A percentile compares a stretch with the other conserved stretches of the same genome.
phyloP scores from a whole-genome alignment of 2,113 vertebrate genomes.

The Candoia aspera region DNA sequence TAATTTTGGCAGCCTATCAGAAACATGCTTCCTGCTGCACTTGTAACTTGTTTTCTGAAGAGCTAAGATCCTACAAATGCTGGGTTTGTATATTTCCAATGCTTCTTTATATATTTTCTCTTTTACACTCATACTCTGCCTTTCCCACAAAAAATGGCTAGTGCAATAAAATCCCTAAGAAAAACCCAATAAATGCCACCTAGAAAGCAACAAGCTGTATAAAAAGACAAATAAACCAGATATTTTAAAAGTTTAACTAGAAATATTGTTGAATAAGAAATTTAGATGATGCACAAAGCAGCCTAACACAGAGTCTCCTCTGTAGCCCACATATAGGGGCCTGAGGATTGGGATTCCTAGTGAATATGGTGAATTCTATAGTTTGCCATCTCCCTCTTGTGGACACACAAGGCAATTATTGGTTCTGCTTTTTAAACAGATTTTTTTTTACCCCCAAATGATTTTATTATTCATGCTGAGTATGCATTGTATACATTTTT shows the following conservation, averaged over 20 bases:
- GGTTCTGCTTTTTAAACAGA: neutral
- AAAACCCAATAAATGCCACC: neutral
- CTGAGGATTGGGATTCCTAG: neutral
- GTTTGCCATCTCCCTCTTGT: slow-evolving; percentile 11
- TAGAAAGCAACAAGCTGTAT: neutral
- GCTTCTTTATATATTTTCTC: neutral
- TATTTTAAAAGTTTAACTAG: neutral
- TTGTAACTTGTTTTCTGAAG: neutral
- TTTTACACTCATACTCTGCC: neutral
- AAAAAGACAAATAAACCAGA: neutral
- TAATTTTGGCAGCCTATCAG: neutral
- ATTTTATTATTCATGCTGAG: neutral
- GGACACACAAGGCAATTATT: neutral
- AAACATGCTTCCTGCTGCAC: neutral
- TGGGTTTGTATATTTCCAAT: neutral
- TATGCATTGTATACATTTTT: neutral
- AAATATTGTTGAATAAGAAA: neutral
- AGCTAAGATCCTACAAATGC: neutral
- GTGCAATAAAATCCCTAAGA: neutral
- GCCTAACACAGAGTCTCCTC: neutral
- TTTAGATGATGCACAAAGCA: neutral
- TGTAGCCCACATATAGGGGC: neutral
- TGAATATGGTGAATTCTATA: neutral
- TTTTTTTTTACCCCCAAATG: neutral
- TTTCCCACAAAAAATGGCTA: neutral